Base-by-base conservation (phyloP, 2,888 invertebrate genomes). In the Ecdyonurus torrentis region DNA sequence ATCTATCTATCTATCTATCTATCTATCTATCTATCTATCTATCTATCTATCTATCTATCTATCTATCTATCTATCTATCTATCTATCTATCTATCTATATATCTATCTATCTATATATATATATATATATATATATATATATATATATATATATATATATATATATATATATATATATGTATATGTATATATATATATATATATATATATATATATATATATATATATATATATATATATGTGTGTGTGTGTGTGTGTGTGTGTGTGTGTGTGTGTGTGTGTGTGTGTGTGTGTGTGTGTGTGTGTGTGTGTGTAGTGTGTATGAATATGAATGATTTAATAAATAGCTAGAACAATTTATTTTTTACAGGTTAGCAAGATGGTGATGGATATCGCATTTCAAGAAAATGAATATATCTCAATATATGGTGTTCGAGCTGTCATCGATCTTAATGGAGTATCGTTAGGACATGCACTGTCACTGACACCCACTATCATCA, bases 311-410 rank as follows among this genome's bases (percentile, higher is more conserved):
- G n/a, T n/a, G n/a, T n/a, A n/a, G n/a, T n/a, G n/a, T n/a, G n/a
- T n/a, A n/a, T n/a, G n/a, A n/a, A n/a, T n/a, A n/a, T n/a, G n/a
- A 3, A 10, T 1, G 18, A 23, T 59, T 59, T 59, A 3, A 23
- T 3, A 5, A 50, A 50, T 50, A 10, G 50, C 7, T n/a, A n/a
- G n/a, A n/a, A n/a, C n/a, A n/a, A n/a, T n/a, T n/a, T n/a, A n/a
- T n/a, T 79, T 85, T 19, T 77, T 84, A 63, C 85, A 85, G 75
- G 72, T 72, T 69, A 78, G 81, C 58, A 79, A 81, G 72, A 84
- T 85, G 84, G 73, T 81, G 59, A 70, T 84, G 65, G 85, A 85
- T 67, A 66, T 83, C n/a, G 75, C 80, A 1, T 71, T 80, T 1
- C 75, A 76, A 66, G 74, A 79, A 55, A 78, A 81, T 69, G 77